These are phyloP conservation scores for Brenthis ino DNA, from an alignment of 2,888 invertebrate genomes.

Conservation along the genomic window DNA sequence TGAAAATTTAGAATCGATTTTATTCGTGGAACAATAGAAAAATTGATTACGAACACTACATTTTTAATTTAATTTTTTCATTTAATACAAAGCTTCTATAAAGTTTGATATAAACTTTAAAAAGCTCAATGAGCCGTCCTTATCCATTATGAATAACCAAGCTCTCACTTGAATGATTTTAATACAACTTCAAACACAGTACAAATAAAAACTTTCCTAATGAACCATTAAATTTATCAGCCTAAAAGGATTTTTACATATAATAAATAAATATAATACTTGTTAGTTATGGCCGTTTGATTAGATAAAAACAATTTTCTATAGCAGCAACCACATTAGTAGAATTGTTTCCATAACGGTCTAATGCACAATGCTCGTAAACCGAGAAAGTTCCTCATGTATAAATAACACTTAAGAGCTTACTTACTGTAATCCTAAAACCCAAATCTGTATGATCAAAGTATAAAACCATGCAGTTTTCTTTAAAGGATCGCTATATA, in stretches of 20 bases:
- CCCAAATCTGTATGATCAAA: conserved; percentile 29
- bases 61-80: background rate
- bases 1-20: conserved; percentile 12
- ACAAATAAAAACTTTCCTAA: background rate
- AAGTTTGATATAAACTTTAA: conserved; percentile 1
- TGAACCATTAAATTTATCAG: background rate
- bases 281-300: conserved; percentile 9
- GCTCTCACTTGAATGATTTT: background rate
- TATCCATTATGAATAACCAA: background rate
- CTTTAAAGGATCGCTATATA: background rate
- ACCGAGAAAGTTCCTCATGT: conserved; percentile 25
- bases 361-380: conserved; percentile 26
- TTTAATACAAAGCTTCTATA: background rate
- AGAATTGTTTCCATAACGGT: conserved; percentile 23
- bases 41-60: background rate
- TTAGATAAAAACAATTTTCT: conserved; percentile 18
- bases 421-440: conserved; percentile 21
- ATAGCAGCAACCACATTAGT: conserved; percentile 19
- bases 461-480: conserved; percentile 10
- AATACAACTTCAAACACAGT: background rate
- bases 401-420: conserved; percentile 26
- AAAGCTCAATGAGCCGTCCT: background rate
- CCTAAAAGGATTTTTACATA: background rate
- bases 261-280: background rate
- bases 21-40: conserved; percentile 7